A percentile compares a stretch with the other conserved stretches of the same genome.
phyloP scores from a whole-genome alignment of 2,797 vertebrate genomes.

The Neosilurus hyrtlii region DNA sequence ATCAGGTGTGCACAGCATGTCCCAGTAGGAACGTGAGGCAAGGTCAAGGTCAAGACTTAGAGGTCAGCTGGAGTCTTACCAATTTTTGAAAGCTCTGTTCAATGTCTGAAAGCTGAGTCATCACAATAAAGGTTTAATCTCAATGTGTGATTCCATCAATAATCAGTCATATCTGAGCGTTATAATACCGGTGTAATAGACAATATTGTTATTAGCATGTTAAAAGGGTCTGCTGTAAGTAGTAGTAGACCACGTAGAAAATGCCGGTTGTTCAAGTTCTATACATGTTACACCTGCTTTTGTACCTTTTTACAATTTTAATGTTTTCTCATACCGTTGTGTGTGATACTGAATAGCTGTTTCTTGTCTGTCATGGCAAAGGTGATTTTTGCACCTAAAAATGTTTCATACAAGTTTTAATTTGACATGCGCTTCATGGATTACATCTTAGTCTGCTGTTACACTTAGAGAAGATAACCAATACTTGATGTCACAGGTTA shows the following conservation, averaged over 20 bases:
- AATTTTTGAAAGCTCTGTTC: background rate
- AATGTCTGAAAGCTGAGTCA: too few relatives aligned
- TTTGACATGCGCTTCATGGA: constrained; percentile 44
- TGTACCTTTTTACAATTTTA: background rate
- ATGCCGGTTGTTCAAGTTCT: background rate
- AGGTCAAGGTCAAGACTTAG: constrained; percentile 24
- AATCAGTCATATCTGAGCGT: background rate
- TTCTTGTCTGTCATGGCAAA: background rate
- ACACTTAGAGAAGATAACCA: constrained; percentile 35
- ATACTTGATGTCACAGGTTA: constrained; percentile 33
- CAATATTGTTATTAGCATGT: background rate
- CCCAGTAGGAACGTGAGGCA: constrained; percentile 51
- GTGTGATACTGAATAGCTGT: background rate
- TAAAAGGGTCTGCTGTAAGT: background rate
- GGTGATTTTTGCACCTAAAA: background rate
- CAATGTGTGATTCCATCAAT: background rate
- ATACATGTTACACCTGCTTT: background rate
- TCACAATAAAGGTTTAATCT: background rate
- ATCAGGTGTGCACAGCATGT: constrained; percentile 48
- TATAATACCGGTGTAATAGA: background rate
- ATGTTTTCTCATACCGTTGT: background rate
- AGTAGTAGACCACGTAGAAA: background rate
- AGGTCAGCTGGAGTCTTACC: background rate
- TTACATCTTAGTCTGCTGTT: constrained; percentile 39
- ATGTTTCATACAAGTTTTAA: constrained; percentile 38